phyloP scores from a whole-genome alignment of 2,888 invertebrate species.

The Hirtodrosophila duncani region DNA sequence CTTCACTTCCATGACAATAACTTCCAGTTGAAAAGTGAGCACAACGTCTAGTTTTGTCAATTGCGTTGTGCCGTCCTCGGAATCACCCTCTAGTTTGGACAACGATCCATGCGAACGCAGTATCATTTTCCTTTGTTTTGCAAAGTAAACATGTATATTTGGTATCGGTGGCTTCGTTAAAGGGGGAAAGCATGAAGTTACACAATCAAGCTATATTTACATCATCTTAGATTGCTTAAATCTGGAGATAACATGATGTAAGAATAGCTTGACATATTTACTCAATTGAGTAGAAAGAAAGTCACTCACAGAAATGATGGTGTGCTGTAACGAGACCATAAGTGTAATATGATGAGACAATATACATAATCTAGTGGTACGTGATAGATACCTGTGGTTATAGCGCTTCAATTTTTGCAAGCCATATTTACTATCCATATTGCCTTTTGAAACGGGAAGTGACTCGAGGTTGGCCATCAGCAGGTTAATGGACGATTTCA shows the following conservation, averaged over 20 bases:
- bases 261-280: too few relatives aligned
- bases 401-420: constrained; percentile 98
- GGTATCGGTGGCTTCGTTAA: too few relatives aligned
- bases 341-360: constrained; percentile 1
- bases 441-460: constrained; percentile 98
- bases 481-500: constrained; percentile 97
- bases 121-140: constrained; percentile 75
- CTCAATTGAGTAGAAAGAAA: neutral
- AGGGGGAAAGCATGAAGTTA: too few relatives aligned
- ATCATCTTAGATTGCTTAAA: too few relatives aligned
- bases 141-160: neutral
- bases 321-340: constrained; percentile 62
- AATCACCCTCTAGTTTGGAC: constrained; percentile 95
- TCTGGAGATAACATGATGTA: too few relatives aligned
- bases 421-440: constrained; percentile 97
- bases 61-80: constrained; percentile 96
- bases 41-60: constrained; percentile 99
- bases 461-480: constrained; percentile 99
- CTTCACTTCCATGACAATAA: constrained; percentile 99
- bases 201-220: too few relatives aligned
- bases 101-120: constrained; percentile 93
- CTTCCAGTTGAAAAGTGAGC: constrained; percentile 97
- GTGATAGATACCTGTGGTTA: constrained; percentile 90
- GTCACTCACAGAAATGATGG: constrained; percentile 77
- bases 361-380: neutral